Evolutionary conservation across 2,113 vertebrate genomes (phyloP).

Genomic region (Rostratula benghalensis): DNA sequence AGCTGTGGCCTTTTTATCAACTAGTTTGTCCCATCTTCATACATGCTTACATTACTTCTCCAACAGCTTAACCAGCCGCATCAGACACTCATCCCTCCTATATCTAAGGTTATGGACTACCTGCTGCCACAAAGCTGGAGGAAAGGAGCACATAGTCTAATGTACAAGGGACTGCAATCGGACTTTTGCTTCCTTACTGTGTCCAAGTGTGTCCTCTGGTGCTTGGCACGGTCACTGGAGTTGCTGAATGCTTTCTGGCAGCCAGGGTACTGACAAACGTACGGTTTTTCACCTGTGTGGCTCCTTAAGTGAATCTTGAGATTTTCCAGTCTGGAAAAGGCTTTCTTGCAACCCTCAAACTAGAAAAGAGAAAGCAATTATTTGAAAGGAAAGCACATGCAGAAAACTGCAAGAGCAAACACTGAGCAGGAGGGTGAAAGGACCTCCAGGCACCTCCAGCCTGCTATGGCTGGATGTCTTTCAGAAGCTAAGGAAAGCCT

Average conservation of each 20-base stretch:
- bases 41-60: neutral
- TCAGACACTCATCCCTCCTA: neutral
- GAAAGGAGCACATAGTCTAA: neutral
- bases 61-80: neutral
- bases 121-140: neutral
- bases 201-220: constrained; percentile 95
- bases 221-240: constrained; percentile 96
- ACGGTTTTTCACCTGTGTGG: constrained; percentile 96
- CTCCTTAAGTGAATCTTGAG: constrained; percentile 97
- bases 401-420: neutral
- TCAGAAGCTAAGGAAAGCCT: neutral
- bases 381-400: neutral
- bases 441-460: neutral
- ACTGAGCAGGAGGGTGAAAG: fast-evolving
- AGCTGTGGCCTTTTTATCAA: neutral
- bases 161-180: neutral
- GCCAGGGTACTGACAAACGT: constrained; percentile 91
- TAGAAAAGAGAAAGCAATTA: constrained; percentile 66
- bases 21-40: neutral
- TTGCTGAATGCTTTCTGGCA: constrained; percentile 98
- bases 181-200: constrained; percentile 75
- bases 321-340: constrained; percentile 96
- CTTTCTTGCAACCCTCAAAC: constrained; percentile 97
- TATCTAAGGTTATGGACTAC: neutral
- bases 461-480: neutral